phyloP scores from a whole-genome alignment of 92 coral and sea anemone genomes.

The Ricordea florida region DNA sequence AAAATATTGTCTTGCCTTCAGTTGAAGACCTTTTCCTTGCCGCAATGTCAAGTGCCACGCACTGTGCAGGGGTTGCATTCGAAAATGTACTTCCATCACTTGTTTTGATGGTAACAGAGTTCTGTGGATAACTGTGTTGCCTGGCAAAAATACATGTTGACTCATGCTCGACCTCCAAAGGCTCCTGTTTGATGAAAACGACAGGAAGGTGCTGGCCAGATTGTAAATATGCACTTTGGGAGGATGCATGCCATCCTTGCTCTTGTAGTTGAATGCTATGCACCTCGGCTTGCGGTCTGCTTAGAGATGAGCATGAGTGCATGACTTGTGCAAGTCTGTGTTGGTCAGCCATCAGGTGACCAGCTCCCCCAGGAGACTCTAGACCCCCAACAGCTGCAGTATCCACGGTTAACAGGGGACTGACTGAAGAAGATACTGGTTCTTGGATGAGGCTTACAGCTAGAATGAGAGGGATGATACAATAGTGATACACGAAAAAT shows the following conservation, averaged over 20 bases:
- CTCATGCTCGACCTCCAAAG: not conserved
- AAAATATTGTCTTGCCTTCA: too few species aligned
- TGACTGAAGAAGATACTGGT: slow-evolving; percentile 15
- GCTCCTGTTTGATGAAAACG: slow-evolving; percentile 21
- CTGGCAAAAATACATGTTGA: not conserved
- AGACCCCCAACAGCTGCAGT: not conserved
- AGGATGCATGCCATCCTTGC: slow-evolving; percentile 5
- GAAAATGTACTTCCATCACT: too few species aligned
- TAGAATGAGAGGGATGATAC: too few species aligned
- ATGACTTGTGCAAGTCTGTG: not conserved
- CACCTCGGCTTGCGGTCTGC: slow-evolving; percentile 19
- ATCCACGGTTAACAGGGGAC: not conserved
- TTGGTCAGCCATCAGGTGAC: not conserved
- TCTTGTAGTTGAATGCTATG: slow-evolving; percentile 15
- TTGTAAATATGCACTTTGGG: not conserved
- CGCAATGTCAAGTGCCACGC: too few species aligned
- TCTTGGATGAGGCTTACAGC: not conserved
- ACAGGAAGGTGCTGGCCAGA: slow-evolving; percentile 18
- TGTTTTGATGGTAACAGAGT: too few species aligned
- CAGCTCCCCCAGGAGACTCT: not conserved
- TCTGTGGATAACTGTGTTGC: too few species aligned
- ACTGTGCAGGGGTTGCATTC: too few species aligned
- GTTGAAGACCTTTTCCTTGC: too few species aligned
- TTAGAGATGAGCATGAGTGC: not conserved
- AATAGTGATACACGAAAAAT: too few species aligned